Conservation (phyloP, 2,113 vertebrate genomes). For the Ctenomys sociabilis region DNA sequence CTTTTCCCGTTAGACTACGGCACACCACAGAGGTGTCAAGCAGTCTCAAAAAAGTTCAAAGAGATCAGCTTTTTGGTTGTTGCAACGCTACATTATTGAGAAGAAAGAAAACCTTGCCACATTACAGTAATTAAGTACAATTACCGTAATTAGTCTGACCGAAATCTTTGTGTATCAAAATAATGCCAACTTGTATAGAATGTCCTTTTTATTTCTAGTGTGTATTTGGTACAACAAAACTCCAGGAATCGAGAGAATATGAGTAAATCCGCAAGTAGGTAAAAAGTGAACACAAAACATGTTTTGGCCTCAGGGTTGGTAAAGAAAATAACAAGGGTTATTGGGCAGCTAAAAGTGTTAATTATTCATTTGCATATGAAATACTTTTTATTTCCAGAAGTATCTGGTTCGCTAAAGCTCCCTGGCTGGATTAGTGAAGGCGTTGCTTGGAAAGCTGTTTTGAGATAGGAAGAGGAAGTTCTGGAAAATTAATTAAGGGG, state of each 20-base stretch:
- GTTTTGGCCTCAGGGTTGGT: background rate
- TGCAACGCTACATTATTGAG: slow-evolving; percentile 13
- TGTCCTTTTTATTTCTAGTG: background rate
- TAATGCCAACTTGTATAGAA: background rate
- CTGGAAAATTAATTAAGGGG: slow-evolving; percentile 78
- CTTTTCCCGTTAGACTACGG: background rate
- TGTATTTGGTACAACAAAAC: background rate
- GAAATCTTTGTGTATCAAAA: slow-evolving; percentile 30
- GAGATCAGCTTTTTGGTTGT: background rate
- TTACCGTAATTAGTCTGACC: background rate
- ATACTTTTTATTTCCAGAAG: slow-evolving; percentile 43
- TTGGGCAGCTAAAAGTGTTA: background rate
- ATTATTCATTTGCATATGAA: slow-evolving; percentile 25
- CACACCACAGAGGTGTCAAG: background rate
- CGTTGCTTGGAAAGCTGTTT: slow-evolving; percentile 54
- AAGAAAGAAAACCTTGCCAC: slow-evolving; percentile 24
- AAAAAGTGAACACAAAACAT: background rate
- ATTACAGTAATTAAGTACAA: slow-evolving; percentile 31
- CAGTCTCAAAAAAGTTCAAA: background rate
- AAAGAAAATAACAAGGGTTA: slow-evolving; percentile 11
- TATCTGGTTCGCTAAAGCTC: background rate
- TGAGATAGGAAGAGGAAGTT: slow-evolving; percentile 74
- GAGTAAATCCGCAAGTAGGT: background rate
- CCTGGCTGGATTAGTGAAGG: background rate
- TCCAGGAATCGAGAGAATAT: slow-evolving; percentile 31